Conservation (phyloP, 1,140 invertebrate species). For the Antheraea pernyi region DNA sequence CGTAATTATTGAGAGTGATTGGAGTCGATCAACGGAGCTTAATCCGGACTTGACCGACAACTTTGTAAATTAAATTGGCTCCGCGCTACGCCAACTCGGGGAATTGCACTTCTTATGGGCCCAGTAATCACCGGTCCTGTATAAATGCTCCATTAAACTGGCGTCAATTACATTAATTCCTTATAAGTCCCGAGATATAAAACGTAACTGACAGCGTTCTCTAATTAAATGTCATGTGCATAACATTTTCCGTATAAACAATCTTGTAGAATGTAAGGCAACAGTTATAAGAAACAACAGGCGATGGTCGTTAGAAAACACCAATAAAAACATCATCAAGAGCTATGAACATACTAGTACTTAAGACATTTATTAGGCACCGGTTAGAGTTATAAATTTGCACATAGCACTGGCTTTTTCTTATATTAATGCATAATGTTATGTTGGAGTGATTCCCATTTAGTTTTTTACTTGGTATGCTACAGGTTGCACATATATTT, state of each 20-base stretch:
- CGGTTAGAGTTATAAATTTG: neutral
- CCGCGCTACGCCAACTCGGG: conserved; percentile 46
- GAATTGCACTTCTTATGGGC: conserved; percentile 56
- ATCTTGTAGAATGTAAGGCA: conserved; percentile 42
- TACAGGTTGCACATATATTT: too few species aligned
- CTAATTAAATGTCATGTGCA: conserved; percentile 57
- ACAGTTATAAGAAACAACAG: conserved; percentile 29
- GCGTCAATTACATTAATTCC: conserved; percentile 66
- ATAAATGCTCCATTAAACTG: conserved; percentile 62
- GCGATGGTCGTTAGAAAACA: conserved; percentile 32
- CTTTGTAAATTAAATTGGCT: conserved; percentile 69
- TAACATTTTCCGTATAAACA: conserved; percentile 47
- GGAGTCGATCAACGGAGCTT: conserved; percentile 23
- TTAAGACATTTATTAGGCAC: neutral
- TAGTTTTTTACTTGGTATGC: too few species aligned
- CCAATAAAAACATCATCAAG: conserved; percentile 32
- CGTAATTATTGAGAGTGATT: conserved; percentile 26
- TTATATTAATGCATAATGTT: neutral
- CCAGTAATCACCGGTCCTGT: conserved; percentile 50
- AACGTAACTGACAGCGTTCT: conserved; percentile 37
- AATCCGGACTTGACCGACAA: conserved; percentile 55
- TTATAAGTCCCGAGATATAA: conserved; percentile 50
- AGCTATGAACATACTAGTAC: conserved; percentile 18
- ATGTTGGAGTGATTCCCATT: too few species aligned
- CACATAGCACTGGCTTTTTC: too few species aligned